Conservation (phyloP, 2,113 vertebrate genomes). For the Erythrocercus mccallii region DNA sequence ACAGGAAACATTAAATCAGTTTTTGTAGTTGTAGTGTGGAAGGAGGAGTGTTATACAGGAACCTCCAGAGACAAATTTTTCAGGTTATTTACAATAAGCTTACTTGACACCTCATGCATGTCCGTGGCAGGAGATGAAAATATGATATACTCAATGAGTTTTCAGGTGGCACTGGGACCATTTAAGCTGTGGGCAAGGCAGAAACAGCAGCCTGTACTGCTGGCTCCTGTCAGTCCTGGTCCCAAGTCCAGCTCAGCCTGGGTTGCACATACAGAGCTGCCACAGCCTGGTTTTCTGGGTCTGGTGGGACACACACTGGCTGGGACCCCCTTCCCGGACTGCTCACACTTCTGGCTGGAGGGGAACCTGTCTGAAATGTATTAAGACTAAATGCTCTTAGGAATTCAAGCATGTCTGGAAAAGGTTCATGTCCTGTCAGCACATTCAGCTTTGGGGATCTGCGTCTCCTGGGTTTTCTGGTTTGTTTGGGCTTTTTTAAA, state of each 20-base stretch:
- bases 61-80: background rate
- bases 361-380: background rate
- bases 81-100: background rate
- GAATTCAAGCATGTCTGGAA: conserved; percentile 11
- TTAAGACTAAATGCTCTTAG: background rate
- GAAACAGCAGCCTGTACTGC: background rate
- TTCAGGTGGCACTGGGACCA: background rate
- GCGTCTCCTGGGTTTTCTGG: background rate
- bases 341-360: background rate
- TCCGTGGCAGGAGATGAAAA: background rate
- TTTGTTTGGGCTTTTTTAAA: background rate
- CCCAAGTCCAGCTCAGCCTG: background rate
- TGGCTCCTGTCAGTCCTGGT: accelerated
- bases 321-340: background rate
- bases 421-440: background rate
- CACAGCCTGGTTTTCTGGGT: background rate
- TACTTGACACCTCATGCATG: background rate
- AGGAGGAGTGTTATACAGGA: background rate
- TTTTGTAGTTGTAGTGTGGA: background rate
- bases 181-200: background rate
- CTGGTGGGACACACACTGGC: background rate
- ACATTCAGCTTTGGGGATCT: background rate
- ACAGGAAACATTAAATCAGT: background rate
- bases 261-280: background rate
- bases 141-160: background rate